A percentile compares a stretch with the other conserved stretches of the same genome.
These are phyloP conservation scores for Dermatemys mawii DNA, from an alignment of 2,113 vertebrate genomes.

Conservation along the genomic window DNA sequence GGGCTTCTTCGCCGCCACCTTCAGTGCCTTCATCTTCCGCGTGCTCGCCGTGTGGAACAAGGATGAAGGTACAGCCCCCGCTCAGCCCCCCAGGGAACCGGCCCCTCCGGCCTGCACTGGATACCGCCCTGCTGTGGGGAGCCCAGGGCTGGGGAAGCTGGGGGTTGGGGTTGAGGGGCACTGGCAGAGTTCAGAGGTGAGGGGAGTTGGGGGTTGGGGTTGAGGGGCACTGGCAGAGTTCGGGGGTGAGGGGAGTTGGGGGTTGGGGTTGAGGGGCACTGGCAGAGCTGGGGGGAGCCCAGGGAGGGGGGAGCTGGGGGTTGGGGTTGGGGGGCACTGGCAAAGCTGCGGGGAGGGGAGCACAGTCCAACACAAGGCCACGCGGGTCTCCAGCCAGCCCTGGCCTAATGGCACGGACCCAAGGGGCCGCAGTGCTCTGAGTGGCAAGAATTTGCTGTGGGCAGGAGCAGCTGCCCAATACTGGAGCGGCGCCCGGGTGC, in stretches of 20 bases:
- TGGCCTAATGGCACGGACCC: not conserved
- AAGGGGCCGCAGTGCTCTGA: not conserved
- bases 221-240: too few relatives aligned
- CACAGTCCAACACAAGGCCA: not conserved
- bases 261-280: too few relatives aligned
- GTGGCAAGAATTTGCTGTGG: not conserved
- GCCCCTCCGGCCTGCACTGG: not conserved
- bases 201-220: too few relatives aligned
- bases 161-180: too few relatives aligned
- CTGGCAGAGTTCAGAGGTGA: too few relatives aligned
- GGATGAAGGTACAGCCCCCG: constrained; percentile 87
- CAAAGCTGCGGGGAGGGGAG: not conserved
- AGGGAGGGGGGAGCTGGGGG: too few relatives aligned
- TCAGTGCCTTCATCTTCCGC: constrained; percentile 98
- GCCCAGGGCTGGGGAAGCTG: rapidly evolving
- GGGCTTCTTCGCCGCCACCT: constrained; percentile 97
- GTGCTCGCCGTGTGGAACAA: constrained; percentile 96
- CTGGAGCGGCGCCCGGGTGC: not conserved
- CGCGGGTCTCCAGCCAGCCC: rapidly evolving
- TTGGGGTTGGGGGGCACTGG: too few relatives aligned
- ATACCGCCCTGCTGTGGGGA: not conserved
- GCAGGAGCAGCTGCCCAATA: too few relatives aligned
- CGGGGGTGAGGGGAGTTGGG: rapidly evolving
- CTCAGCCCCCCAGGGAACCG: too few relatives aligned
- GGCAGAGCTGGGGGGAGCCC: too few relatives aligned